These are phyloP conservation scores for Falco naumanni DNA, from an alignment of 2,797 vertebrate genomes.

Conservation along the genomic window DNA sequence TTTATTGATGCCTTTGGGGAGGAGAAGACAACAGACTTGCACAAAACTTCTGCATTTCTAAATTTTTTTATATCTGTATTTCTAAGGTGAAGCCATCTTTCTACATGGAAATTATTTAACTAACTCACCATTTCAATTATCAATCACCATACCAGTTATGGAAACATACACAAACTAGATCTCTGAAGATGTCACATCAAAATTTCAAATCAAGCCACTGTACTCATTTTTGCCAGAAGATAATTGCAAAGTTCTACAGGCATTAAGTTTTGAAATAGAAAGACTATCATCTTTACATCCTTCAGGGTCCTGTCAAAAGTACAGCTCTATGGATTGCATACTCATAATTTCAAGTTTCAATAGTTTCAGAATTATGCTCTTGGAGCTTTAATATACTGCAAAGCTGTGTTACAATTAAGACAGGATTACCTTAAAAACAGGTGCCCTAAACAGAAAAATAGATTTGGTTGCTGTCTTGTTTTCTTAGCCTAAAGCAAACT, in stretches of 20 bases:
- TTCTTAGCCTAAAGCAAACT: neutral
- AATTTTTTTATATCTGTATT: neutral
- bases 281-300: neutral
- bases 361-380: neutral
- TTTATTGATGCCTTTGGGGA: neutral
- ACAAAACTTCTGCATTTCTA: neutral
- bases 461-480: neutral
- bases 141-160: neutral
- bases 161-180: neutral
- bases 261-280: neutral
- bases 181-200: neutral
- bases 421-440: neutral
- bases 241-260: neutral
- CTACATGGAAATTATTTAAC: neutral
- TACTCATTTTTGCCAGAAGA: neutral
- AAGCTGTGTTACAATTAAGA: neutral
- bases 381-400: neutral
- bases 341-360: neutral
- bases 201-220: neutral
- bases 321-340: neutral
- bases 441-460: neutral
- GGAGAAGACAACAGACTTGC: neutral
- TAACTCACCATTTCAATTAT: neutral
- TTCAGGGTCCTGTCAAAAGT: neutral
- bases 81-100: neutral